phyloP scores from a whole-genome alignment of 1,140 invertebrate genomes.

The Schlechtendalia chinensis region DNA sequence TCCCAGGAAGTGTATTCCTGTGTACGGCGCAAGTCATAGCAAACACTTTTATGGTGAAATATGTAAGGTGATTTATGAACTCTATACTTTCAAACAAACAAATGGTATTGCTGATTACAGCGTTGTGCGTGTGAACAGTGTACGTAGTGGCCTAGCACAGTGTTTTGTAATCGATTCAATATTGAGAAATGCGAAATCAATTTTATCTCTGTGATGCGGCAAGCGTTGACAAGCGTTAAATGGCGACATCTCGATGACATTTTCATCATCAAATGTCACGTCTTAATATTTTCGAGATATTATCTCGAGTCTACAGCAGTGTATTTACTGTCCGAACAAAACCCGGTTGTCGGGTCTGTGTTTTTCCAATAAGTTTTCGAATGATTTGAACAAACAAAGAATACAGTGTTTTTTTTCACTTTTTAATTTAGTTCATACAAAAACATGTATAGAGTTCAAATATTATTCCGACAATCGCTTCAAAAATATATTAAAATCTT shows the following conservation, averaged over 20 bases:
- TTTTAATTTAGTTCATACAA: too few species aligned
- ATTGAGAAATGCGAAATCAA: not conserved
- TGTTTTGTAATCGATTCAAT: not conserved
- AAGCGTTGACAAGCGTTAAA: not conserved
- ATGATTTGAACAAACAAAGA: too few species aligned
- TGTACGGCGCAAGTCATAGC: not conserved
- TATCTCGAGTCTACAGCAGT: too few species aligned
- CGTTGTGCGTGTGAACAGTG: not conserved
- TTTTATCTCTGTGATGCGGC: not conserved
- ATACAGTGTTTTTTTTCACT: too few species aligned
- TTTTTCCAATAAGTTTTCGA: too few species aligned
- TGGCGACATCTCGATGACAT: not conserved
- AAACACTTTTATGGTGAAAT: not conserved
- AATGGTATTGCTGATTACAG: not conserved
- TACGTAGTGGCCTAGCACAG: not conserved
- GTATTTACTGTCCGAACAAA: too few species aligned
- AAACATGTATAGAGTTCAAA: too few species aligned
- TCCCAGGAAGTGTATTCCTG: not conserved
- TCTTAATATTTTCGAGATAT: too few species aligned
- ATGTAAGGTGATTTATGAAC: slow-evolving; percentile 3
- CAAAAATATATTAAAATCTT: slow-evolving; percentile 14
- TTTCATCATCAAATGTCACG: too few species aligned
- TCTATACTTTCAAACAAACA: slow-evolving; percentile 3
- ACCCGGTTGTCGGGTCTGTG: too few species aligned
- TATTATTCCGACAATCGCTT: not conserved